Evolutionary conservation across 2,113 vertebrate species (phyloP).

Genomic region (Macheiramphus alcinus): DNA sequence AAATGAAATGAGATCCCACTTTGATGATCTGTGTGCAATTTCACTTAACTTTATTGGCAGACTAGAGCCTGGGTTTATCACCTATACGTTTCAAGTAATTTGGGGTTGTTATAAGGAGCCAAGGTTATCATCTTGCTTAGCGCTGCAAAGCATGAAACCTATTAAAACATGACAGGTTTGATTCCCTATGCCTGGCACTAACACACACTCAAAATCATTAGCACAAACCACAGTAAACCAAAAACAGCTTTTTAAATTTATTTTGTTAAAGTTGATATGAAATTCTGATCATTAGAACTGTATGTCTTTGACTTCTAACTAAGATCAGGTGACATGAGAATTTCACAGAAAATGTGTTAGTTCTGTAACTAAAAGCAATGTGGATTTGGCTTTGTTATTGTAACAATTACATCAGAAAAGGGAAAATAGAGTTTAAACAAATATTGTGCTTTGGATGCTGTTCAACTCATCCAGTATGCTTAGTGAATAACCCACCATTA

Average conservation of each 20-base stretch:
- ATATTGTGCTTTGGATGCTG: not conserved
- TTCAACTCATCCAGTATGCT: not conserved
- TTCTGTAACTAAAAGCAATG: not conserved
- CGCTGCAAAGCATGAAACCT: conserved; percentile 63
- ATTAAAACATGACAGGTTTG: conserved; percentile 70
- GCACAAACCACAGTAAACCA: not conserved
- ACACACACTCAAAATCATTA: conserved; percentile 49
- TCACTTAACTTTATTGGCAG: conserved; percentile 70
- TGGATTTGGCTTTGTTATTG: not conserved
- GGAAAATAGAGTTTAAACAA: not conserved
- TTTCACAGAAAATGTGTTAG: not conserved
- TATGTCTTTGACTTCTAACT: not conserved
- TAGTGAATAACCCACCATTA: not conserved
- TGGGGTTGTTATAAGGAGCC: conserved; percentile 63
- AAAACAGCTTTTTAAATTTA: not conserved
- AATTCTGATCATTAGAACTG: conserved; percentile 10
- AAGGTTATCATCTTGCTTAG: conserved; percentile 68
- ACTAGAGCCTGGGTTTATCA: conserved; percentile 61
- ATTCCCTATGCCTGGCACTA: conserved; percentile 32
- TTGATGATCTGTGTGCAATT: conserved; percentile 65
- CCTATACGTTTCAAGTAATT: conserved; percentile 70
- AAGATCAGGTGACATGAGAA: not conserved
- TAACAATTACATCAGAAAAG: not conserved
- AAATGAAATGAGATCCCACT: conserved; percentile 75
- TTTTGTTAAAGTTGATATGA: not conserved